Evolutionary conservation across 2,888 invertebrate genomes (phyloP), one percentile per base, ranked within the genome.

Genomic region (Cephus runcator): DNA sequence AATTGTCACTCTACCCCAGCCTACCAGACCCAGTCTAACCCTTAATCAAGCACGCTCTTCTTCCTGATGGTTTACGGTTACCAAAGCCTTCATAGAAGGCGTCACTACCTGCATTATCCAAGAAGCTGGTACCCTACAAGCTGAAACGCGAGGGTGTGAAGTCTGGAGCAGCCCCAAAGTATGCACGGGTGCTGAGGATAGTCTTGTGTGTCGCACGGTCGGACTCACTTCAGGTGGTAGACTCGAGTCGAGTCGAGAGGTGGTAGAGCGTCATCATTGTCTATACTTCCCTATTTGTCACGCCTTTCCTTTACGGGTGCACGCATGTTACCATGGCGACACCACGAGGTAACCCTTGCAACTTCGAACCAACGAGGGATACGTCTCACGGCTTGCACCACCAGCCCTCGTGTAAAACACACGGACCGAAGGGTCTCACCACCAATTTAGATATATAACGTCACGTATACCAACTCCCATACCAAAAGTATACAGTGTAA

Each of bases 211-310:
- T 56, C 40, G 76, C 71, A 73, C 77, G 79, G 74, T 31, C 76
- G 76, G 75, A 75, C 77, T 73, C 77, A 79, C 76, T 76, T 36
- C 36, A 74, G 34, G 71, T 71, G 33, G 71, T 56, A 56, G 56
- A 56, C 56, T 56, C 31, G 71, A 71, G 71, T 31, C 33, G 71
- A 71, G 71, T 71, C 31, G 71, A 71, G 71, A 71, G 71, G 71
- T 71, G 71, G 71, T 12, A 33, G 84, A 84, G 85, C 84, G 82
- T 87, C 88, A 83, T 88, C 88, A 87, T 89, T 88, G 88, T 88
- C 88, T 88, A 88, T 88, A 87, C 87, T 87, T 86, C 85, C 85
- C 86, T 85, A 85, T 88, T 88, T 89, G 87, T 89, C 89, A 88
- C 88, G 88, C 88, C 86, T 88, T 79, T 69, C 73, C 75, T 40